Percentiles rank a stretch among this genome's conserved stretches.
Conservation (phyloP, 2,113 vertebrate species). For the Maccullochella peelii region DNA sequence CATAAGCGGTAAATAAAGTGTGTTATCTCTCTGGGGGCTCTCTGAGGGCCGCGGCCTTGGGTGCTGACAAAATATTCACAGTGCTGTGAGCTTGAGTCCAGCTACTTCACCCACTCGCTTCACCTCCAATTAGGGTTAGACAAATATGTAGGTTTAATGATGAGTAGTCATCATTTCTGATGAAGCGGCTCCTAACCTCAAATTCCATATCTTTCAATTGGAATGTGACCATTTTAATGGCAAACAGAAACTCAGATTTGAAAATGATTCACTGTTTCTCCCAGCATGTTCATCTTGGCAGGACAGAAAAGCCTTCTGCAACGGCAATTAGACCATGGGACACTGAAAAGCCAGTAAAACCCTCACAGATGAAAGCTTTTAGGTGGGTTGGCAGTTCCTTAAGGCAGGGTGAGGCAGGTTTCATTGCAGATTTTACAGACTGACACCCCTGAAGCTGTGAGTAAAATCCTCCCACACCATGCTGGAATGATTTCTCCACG, state of each 20-base stretch:
- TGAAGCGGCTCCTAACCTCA: conserved; percentile 13
- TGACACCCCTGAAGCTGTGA: conserved; percentile 63
- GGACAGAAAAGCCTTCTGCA: conserved; percentile 31
- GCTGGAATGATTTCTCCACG: conserved; percentile 45
- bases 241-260: not conserved
- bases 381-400: conserved; percentile 62
- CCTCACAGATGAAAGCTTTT: conserved; percentile 63
- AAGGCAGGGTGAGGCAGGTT: conserved; percentile 59
- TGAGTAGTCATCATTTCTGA: conserved; percentile 17
- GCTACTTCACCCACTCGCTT: conserved; percentile 36
- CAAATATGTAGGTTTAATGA: conserved; percentile 45
- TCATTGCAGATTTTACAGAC: conserved; percentile 67
- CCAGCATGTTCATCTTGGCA: conserved; percentile 39
- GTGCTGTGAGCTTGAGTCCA: conserved; percentile 16
- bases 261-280: conserved; percentile 32
- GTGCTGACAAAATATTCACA: conserved; percentile 54
- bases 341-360: conserved; percentile 39
- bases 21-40: conserved; percentile 64
- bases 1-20: conserved; percentile 67
- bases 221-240: conserved; percentile 28
- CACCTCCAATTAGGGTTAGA: conserved; percentile 43
- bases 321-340: conserved; percentile 46
- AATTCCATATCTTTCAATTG: conserved; percentile 28
- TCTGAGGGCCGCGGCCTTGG: conserved; percentile 48
- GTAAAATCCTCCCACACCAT: conserved; percentile 65